phyloP scores from a whole-genome alignment of 2,113 vertebrate genomes.

The Axis porcinus region DNA sequence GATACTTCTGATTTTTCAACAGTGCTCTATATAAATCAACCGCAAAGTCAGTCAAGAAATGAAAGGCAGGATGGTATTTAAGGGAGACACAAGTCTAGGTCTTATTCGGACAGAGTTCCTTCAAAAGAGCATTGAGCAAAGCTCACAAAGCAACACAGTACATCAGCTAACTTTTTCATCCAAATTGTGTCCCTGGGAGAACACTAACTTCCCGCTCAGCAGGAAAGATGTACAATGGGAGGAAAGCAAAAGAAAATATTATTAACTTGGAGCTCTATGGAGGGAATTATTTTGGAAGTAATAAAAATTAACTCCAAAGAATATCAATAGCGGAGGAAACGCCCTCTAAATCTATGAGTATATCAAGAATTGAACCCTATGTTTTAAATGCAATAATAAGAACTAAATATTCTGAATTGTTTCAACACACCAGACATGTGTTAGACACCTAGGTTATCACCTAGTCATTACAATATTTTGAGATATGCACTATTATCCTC shows the following conservation, averaged over 20 bases:
- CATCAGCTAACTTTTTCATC: not conserved
- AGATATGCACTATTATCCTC: not conserved
- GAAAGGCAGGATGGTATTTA: not conserved
- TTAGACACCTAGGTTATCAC: not conserved
- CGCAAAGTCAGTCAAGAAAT: not conserved
- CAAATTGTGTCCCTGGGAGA: not conserved
- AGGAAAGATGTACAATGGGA: not conserved
- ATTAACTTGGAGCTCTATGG: not conserved
- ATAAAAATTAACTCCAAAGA: conserved; percentile 33
- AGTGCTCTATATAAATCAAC: not conserved
- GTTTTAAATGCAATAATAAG: not conserved
- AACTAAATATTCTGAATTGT: not conserved
- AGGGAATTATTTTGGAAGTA: conserved; percentile 2
- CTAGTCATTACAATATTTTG: not conserved
- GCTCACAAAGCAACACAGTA: not conserved
- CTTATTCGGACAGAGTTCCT: not conserved
- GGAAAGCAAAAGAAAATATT: conserved; percentile 44
- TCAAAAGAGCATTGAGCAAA: not conserved
- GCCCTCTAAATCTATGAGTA: not conserved
- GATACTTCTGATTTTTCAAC: not conserved
- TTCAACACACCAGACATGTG: not conserved
- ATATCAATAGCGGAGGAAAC: not conserved
- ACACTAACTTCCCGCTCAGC: conserved; percentile 18
- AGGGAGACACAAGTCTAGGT: not conserved
- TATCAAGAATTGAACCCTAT: not conserved